Evolutionary conservation across 1,140 invertebrate species (phyloP), one percentile per base, ranked within the genome.

Genomic region (Drosophila ironensis): DNA sequence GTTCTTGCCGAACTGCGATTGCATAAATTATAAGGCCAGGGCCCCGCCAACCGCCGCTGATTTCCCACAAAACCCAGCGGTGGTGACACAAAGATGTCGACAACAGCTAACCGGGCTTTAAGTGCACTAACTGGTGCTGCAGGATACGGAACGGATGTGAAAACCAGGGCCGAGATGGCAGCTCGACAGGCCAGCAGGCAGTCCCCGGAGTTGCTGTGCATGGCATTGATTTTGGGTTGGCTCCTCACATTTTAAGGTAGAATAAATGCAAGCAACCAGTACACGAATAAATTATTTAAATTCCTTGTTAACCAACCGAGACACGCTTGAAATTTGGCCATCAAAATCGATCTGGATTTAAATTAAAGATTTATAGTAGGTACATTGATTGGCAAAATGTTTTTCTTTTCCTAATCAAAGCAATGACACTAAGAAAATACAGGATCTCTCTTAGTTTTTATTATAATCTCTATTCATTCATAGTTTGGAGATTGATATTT

Each of bases 1-100:
- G n/a, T n/a, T 60, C 20, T 53, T 25, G 46, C 35, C 17, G 19
- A 63, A 63, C 50, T 64, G 75, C 75, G 66, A 59, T 56, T 70
- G 75, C 70, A 66, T 66, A 38, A 80, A 74, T 71, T 71, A 80
- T 71, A 54, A 35, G 51, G 14, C 46, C 7, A 25, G 48, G 28
- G 24, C 48, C 53, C 4, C 28, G 33, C 7, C 24, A 17, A 27
- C 9, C 59, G 17, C 12, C 41, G 24, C 19, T 63, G 59, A 61
- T 63, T 63, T 63, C 57, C 59, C 57, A 22, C 59, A n/a, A 63
- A 61, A 33, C 30, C 30, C 33, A 41, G 56, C 11, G 38, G 38
- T 33, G 28, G 27, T 27, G 37, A 20, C 24, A 68, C 47, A 63
- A 64, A 52, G 64, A 22, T 37, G 30, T 57, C 22, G 44, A 66